A percentile compares a stretch with the other conserved stretches of the same genome.
Evolutionary conservation across 2,113 vertebrate genomes (phyloP).

Genomic region (Halcyon malimbica): DNA sequence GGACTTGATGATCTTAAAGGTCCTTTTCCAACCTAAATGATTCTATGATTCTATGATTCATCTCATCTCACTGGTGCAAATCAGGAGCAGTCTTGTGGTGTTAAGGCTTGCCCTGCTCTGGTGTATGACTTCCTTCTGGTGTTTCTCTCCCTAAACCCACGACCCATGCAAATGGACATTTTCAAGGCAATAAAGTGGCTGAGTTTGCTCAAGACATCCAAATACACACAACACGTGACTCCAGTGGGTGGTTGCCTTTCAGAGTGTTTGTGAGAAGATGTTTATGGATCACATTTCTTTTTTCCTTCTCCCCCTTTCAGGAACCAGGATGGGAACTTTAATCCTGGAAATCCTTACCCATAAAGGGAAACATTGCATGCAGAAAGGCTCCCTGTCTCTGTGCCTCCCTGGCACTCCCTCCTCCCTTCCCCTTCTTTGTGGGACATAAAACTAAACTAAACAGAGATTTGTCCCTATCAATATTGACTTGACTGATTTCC

Average conservation of each 20-base stretch:
- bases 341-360: slow-evolving; percentile 14
- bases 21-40: no score
- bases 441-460: slow-evolving; percentile 23
- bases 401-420: not conserved
- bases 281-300: not conserved
- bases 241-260: not conserved
- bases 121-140: not conserved
- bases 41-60: not conserved
- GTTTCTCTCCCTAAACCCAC: not conserved
- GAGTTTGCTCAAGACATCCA: not conserved
- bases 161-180: not conserved
- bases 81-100: not conserved
- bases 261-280: slow-evolving; percentile 2
- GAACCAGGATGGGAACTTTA: slow-evolving; percentile 8
- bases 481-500: slow-evolving; percentile 49
- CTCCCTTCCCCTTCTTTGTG: not conserved
- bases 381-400: not conserved
- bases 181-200: not conserved
- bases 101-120: not conserved
- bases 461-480: slow-evolving; percentile 53
- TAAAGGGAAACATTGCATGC: not conserved
- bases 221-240: not conserved
- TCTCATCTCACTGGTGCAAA: not conserved
- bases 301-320: not conserved
- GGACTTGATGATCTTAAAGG: no score